A percentile compares a stretch with the other conserved stretches of the same genome.
Evolutionary conservation across 2,113 vertebrate species (phyloP).

Genomic region (Ammodytes marinus): DNA sequence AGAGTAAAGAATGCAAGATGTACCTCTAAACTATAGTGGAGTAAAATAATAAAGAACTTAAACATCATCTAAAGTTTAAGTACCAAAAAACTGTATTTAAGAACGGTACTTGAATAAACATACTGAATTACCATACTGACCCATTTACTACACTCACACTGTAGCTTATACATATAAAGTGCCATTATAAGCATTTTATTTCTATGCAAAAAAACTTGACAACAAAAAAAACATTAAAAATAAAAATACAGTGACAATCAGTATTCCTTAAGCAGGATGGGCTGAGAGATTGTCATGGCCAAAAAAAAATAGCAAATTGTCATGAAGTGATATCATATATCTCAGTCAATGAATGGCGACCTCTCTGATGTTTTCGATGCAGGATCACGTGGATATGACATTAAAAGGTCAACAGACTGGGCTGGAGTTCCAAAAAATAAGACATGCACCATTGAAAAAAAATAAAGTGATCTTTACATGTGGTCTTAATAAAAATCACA

Average conservation of each 20-base stretch:
- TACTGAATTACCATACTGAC: background rate
- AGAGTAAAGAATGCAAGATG: background rate
- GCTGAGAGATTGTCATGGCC: conserved; percentile 81
- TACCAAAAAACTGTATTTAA: background rate
- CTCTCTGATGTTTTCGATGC: background rate
- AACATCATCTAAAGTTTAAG: background rate
- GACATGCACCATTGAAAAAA: conserved; percentile 53
- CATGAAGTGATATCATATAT: conserved; percentile 25
- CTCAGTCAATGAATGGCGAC: conserved; percentile 12
- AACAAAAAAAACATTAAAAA: conserved; percentile 30
- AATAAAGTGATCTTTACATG: background rate
- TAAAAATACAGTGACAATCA: conserved; percentile 74
- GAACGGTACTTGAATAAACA: background rate
- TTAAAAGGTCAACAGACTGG: conserved; percentile 13
- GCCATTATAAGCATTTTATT: conserved; percentile 83
- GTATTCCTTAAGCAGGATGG: conserved; percentile 52
- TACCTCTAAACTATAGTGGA: background rate
- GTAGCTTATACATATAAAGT: conserved; percentile 79
- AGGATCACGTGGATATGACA: conserved; percentile 17
- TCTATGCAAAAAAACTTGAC: conserved; percentile 68
- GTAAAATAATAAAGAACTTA: background rate
- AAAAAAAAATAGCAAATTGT: conserved; percentile 46
- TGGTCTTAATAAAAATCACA: conserved; percentile 27
- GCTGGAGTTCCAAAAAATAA: conserved; percentile 32
- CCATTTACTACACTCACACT: conserved; percentile 39